Conservation (phyloP, 2,888 invertebrate species). For the Macrophya annulata region DNA sequence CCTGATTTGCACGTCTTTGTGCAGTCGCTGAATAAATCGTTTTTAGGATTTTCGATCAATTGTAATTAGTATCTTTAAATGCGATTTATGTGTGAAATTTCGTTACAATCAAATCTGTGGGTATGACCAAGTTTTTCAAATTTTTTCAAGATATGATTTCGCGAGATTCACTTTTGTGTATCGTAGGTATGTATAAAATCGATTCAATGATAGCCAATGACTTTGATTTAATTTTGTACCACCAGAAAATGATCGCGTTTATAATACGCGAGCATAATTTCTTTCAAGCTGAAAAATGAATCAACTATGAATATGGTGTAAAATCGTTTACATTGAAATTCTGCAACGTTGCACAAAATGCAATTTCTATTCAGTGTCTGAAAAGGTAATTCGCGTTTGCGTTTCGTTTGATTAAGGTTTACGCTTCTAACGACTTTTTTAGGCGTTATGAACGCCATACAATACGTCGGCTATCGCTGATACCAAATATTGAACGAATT, state of each 20-base stretch:
- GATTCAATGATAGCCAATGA: not conserved
- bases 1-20: not conserved
- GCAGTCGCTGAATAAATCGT: not conserved
- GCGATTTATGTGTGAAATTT: not conserved
- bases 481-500: conserved; percentile 34
- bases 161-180: not conserved
- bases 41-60: conserved; percentile 14
- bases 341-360: not conserved
- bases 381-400: not conserved
- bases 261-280: not conserved
- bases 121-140: not conserved
- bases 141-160: not conserved
- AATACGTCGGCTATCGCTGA: conserved; percentile 29
- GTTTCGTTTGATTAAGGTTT: conserved; percentile 7
- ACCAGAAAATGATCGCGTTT: not conserved
- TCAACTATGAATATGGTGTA: not conserved
- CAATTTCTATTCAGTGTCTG: not conserved
- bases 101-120: conserved; percentile 21
- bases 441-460: conserved; percentile 1
- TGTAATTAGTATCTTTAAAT: conserved; percentile 24
- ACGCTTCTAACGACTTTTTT: not conserved
- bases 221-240: not conserved
- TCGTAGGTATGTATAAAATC: conserved; percentile 6
- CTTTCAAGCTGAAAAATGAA: not conserved
- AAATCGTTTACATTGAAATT: not conserved